phyloP scores from a whole-genome alignment of 2,797 vertebrate species.

The Tauraco hartlaubi region DNA sequence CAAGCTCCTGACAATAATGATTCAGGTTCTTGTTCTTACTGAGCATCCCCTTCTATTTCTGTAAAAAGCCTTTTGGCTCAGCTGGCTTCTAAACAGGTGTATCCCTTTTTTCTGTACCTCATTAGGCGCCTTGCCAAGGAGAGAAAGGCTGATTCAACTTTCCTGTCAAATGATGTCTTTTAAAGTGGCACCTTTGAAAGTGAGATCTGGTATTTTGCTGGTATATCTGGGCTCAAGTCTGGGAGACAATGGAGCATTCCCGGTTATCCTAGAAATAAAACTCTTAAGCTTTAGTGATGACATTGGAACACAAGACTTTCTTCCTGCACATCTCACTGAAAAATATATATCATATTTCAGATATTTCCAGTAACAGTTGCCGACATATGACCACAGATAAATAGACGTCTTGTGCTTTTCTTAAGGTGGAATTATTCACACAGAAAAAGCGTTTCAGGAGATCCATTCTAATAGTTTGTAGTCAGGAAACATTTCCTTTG shows the following conservation, averaged over 20 bases:
- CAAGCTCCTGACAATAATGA: slow-evolving; percentile 41
- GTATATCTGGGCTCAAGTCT: neutral
- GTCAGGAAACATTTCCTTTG: neutral
- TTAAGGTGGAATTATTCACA: neutral
- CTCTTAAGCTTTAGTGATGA: neutral
- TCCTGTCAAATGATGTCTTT: neutral
- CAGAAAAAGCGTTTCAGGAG: neutral
- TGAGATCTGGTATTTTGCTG: neutral
- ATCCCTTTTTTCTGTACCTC: slow-evolving; percentile 35
- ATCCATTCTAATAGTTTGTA: neutral
- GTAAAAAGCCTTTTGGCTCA: slow-evolving; percentile 38
- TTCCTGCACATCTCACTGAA: neutral
- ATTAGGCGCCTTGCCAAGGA: slow-evolving; percentile 54
- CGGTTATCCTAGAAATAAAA: neutral
- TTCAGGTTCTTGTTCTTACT: slow-evolving; percentile 42
- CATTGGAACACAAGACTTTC: neutral
- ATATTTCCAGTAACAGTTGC: neutral
- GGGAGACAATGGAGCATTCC: neutral
- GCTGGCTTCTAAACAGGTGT: slow-evolving; percentile 50
- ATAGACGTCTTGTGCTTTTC: neutral
- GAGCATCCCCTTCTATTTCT: slow-evolving; percentile 46
- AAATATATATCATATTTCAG: neutral
- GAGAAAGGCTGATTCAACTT: slow-evolving; percentile 55
- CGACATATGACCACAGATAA: neutral
- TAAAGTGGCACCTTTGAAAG: slow-evolving; percentile 37